Evolutionary conservation across 1,140 invertebrate species (phyloP).

Genomic region (Caenorhabditis elegans): WBcel235 BX284603.4:13693001-13693500

Average conservation of each 20-base stretch:
- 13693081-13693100: constrained; percentile 66
- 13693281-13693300: constrained; percentile 87
- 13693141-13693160: constrained; percentile 69
- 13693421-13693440: too few relatives aligned
- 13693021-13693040: too few relatives aligned
- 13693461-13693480: too few relatives aligned
- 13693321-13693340: constrained; percentile 80
- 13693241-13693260: constrained; percentile 85
- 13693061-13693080: too few relatives aligned
- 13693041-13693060: too few relatives aligned
- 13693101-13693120: constrained; percentile 71
- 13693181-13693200: constrained; percentile 70
- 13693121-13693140: constrained; percentile 70
- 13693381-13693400: too few relatives aligned
- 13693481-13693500: constrained; percentile 75
- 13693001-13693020: too few relatives aligned
- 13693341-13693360: not conserved
- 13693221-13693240: constrained; percentile 93
- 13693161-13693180: constrained; percentile 69
- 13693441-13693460: too few relatives aligned
- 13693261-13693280: constrained; percentile 93
- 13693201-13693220: constrained; percentile 98
- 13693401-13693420: too few relatives aligned
- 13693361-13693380: too few relatives aligned
- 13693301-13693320: constrained; percentile 84